Percentiles rank a stretch among this genome's conserved stretches.
These are phyloP conservation scores for Chaetops frenatus DNA, from an alignment of 2,113 vertebrate species.

Conservation along the genomic window DNA sequence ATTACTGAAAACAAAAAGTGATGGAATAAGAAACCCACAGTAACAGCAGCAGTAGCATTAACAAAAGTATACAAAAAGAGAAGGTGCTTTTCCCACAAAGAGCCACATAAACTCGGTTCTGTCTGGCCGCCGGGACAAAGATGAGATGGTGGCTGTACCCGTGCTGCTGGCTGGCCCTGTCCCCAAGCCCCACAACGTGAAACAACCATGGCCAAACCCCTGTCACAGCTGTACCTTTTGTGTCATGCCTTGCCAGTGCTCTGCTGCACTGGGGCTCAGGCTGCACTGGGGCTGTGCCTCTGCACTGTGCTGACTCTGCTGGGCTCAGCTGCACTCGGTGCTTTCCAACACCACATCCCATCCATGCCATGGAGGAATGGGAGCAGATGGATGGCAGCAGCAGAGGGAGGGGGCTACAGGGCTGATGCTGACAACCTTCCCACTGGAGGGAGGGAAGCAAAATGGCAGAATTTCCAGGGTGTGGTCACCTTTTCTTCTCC, in stretches of 20 bases:
- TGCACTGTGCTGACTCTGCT: rapidly evolving
- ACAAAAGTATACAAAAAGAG: background rate
- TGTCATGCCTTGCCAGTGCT: background rate
- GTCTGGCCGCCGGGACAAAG: rapidly evolving
- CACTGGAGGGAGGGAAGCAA: background rate
- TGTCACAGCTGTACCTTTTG: rapidly evolving
- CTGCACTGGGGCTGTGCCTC: background rate
- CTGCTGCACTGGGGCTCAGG: rapidly evolving
- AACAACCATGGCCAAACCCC: rapidly evolving
- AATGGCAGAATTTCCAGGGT: background rate
- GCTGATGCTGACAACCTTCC: background rate
- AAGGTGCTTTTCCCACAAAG: background rate
- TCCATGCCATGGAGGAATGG: rapidly evolving
- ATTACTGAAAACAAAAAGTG: background rate
- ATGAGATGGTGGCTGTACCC: background rate
- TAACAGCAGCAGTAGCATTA: background rate
- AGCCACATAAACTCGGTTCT: background rate
- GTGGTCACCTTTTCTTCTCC: background rate
- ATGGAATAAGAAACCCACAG: background rate
- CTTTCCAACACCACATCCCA: background rate
- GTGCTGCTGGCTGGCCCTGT: rapidly evolving
- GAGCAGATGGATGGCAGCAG: no score
- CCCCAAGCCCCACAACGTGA: background rate
- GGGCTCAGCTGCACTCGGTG: rapidly evolving
- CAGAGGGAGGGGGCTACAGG: rapidly evolving